A percentile compares a stretch with the other conserved stretches of the same genome.
phyloP scores from a whole-genome alignment of 2,888 invertebrate species.

The Syrphus vitripennis region DNA sequence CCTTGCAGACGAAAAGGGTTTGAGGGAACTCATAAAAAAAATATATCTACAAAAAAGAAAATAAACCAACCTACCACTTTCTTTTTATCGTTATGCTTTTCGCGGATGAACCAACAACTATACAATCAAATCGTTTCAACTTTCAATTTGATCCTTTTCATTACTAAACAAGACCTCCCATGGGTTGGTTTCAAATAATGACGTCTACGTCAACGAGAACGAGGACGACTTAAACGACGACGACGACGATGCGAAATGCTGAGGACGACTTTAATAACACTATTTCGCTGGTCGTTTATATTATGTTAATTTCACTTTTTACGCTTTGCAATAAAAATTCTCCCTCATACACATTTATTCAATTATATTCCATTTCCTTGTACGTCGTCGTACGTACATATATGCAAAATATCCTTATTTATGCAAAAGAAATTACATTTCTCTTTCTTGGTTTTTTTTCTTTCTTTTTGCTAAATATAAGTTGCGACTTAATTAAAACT shows the following conservation, averaged over 20 bases:
- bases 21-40: constrained; percentile 9
- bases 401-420: constrained; percentile 58
- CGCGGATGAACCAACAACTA: constrained; percentile 39
- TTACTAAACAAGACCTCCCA: neutral
- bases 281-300: constrained; percentile 58
- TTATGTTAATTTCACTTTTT: constrained; percentile 67
- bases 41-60: neutral
- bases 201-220: neutral
- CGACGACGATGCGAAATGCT: neutral
- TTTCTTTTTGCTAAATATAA: neutral
- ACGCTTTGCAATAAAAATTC: constrained; percentile 55
- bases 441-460: neutral
- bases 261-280: constrained; percentile 55
- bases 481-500: constrained; percentile 58
- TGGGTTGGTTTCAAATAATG: neutral
- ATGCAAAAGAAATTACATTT: constrained; percentile 50
- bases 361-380: constrained; percentile 19
- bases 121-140: constrained; percentile 42
- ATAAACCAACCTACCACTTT: constrained; percentile 15
- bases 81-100: constrained; percentile 28
- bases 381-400: constrained; percentile 6
- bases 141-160: constrained; percentile 60
- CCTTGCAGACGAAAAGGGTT: neutral
- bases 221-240: neutral
- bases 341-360: neutral